phyloP scores from a whole-genome alignment of 2,113 vertebrate species.

The Callipepla californica region DNA sequence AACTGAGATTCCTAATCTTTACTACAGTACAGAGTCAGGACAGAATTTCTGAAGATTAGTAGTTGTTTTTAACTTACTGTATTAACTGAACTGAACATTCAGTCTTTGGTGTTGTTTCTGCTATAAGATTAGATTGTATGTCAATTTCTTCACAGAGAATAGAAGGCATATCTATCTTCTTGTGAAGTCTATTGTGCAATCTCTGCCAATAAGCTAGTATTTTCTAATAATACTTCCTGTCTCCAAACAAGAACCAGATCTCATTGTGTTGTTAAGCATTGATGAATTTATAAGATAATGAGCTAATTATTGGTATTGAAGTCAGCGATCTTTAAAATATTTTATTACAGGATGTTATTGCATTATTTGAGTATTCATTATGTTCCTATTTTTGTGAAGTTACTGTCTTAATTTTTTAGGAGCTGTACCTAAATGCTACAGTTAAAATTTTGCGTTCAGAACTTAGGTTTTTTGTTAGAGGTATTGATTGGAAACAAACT shows the following conservation, averaged over 20 bases:
- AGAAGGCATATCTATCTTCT: neutral
- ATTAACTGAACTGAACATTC: neutral
- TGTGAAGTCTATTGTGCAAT: neutral
- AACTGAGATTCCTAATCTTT: neutral
- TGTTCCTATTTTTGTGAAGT: neutral
- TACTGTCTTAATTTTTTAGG: neutral
- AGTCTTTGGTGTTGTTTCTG: neutral
- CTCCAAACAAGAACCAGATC: neutral
- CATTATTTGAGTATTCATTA: neutral
- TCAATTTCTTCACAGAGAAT: neutral
- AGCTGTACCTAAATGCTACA: neutral
- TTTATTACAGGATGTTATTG: neutral
- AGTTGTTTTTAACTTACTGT: neutral
- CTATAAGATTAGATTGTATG: neutral
- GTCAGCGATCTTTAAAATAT: neutral
- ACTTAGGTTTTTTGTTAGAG: neutral
- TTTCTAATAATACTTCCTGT: neutral
- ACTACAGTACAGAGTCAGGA: neutral
- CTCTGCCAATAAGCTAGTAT: neutral
- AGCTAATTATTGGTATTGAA: neutral
- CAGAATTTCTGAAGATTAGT: neutral
- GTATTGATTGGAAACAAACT: neutral
- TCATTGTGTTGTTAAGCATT: neutral
- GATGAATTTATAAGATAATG: neutral
- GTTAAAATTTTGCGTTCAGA: neutral